These are phyloP conservation scores for Aurelia sp. DNA, from an alignment of 30 jellyfish, hydroid and myxozoan genomes.

Conservation along the genomic window DNA sequence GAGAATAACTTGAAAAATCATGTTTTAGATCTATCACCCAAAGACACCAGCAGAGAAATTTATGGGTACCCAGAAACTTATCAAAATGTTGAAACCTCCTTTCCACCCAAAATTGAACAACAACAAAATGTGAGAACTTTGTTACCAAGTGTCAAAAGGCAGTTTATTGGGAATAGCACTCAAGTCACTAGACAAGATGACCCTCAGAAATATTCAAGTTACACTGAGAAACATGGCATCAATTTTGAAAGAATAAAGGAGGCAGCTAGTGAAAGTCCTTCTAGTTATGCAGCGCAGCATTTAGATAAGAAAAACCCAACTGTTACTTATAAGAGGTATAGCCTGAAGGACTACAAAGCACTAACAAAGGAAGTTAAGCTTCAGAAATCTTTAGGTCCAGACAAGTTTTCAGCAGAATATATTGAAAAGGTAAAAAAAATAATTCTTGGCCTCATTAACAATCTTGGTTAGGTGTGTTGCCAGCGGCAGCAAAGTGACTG, in stretches of 20 bases:
- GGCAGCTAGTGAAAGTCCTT: not conserved
- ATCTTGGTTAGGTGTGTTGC: too few relatives aligned
- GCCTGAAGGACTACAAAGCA: slow-evolving; percentile 55
- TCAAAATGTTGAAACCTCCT: not conserved
- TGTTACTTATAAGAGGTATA: slow-evolving; percentile 38
- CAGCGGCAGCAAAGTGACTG: too few relatives aligned
- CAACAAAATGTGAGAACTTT: not conserved
- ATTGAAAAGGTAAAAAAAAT: slow-evolving; percentile 25
- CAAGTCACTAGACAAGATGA: slow-evolving; percentile 9
- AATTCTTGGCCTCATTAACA: too few relatives aligned
- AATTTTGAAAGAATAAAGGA: not conserved
- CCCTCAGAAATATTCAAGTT: slow-evolving; percentile 23
- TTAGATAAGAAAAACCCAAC: slow-evolving; percentile 35
- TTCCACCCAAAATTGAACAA: not conserved
- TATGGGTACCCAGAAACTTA: not conserved
- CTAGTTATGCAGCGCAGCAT: slow-evolving; percentile 55
- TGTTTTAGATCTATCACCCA: slow-evolving; percentile 32
- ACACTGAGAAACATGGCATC: slow-evolving; percentile 27
- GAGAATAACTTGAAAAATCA: slow-evolving; percentile 39
- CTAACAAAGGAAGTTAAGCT: slow-evolving; percentile 40
- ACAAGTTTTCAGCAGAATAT: slow-evolving; percentile 42
- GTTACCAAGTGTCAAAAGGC: not conserved
- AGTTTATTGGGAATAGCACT: not conserved
- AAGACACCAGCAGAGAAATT: not conserved
- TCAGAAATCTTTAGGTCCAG: slow-evolving; percentile 70